Percentiles rank a stretch among this genome's conserved stretches.
Evolutionary conservation across 2,797 vertebrate genomes (phyloP).

Genomic region (Carcharodon carcharias): DNA sequence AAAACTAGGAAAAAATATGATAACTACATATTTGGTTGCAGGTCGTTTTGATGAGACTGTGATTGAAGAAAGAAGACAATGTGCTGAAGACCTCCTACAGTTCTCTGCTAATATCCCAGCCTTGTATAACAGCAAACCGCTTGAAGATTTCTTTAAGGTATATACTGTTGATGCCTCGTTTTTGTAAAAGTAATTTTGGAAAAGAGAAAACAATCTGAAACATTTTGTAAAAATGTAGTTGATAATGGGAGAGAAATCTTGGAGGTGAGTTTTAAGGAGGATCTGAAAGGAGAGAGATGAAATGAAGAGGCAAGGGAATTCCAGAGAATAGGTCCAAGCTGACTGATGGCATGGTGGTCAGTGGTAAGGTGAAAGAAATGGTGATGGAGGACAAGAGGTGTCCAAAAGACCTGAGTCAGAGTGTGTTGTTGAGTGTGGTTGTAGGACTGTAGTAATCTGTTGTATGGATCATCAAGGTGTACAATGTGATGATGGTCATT

Average conservation of each 20-base stretch:
- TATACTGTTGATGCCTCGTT: not conserved
- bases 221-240: not conserved
- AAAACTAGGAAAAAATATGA: not conserved
- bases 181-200: not conserved
- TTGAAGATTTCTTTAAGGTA: slow-evolving; percentile 96
- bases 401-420: not conserved
- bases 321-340: not conserved
- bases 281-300: not conserved
- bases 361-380: not conserved
- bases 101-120: slow-evolving; percentile 94
- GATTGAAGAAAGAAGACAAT: slow-evolving; percentile 91
- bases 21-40: slow-evolving; percentile 46
- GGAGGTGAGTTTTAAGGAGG: not conserved
- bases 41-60: slow-evolving; percentile 89
- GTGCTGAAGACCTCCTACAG: slow-evolving; percentile 91
- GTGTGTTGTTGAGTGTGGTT: not conserved
- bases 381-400: no score
- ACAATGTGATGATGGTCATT: not conserved
- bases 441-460: not conserved
- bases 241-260: not conserved
- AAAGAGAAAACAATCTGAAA: not conserved
- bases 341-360: not conserved
- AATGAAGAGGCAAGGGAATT: not conserved
- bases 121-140: slow-evolving; percentile 82
- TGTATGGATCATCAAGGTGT: not conserved